Evolutionary conservation across 2,888 invertebrate genomes (phyloP), one percentile per base, ranked within the genome.

Genomic region (Blera fallax): DNA sequence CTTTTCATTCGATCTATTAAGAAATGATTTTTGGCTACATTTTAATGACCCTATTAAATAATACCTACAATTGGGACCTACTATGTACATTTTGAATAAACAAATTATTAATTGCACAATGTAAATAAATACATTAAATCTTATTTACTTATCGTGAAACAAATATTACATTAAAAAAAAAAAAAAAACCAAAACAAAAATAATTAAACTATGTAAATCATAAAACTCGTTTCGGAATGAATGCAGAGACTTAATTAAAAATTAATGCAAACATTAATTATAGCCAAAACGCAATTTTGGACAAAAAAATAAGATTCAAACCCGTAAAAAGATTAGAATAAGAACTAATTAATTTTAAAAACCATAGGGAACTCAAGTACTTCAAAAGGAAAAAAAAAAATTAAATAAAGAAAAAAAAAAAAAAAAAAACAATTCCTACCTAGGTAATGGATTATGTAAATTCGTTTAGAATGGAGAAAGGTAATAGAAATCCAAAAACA

Each of bases 391-490:
- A 56, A 69, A 29, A 48, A 43, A 54, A 74, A n/a, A n/a, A n/a
- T n/a, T n/a, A n/a, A n/a, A 16, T 0, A 34, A 21, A 56, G 1
- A 54, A 37, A 56, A 52, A 52, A 32, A 11, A n/a, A 74, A 48
- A 24, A 52, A 52, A 50, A 56, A n/a, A 27, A 67, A 81, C 43
- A 77, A 81, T 77, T 85, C 81, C 76, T 81, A 85, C 45, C 45
- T 81, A 85, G 76, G 76, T 81, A 76, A 85, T 72, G 81, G 60
- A 77, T 80, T 72, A 67, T 74, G 62, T 74, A 79, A 80, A 85
- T 77, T 77, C 76, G 65, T 62, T 76, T 32, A 58, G 72, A 69
- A 78, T 54, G 29, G 37, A 70, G 40, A 74, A 56, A 73, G 8
- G 40, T 54, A 67, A 60, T 11, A 37, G 56, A 80, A 80, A 65